Percentiles rank a stretch among this genome's conserved stretches.
Evolutionary conservation across 2,113 vertebrate species (phyloP).

Genomic region (Psittacula cyanocephala): DNA sequence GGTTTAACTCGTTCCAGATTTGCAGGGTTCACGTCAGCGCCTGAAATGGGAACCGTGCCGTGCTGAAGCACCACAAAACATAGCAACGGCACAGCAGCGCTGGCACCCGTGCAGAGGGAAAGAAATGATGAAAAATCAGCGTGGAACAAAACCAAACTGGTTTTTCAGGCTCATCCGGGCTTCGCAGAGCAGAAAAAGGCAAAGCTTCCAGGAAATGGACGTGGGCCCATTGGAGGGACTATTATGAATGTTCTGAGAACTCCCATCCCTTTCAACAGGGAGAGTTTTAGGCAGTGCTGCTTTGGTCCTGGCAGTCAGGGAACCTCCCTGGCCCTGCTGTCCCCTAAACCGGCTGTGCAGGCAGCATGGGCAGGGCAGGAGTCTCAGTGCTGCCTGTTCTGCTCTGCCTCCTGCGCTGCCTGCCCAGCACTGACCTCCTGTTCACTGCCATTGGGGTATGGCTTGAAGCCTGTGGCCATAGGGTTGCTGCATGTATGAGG

Average conservation of each 20-base stretch:
- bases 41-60: conserved; percentile 37
- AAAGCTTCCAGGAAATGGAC: conserved; percentile 12
- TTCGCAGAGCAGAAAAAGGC: neutral
- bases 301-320: neutral
- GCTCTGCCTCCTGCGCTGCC: neutral
- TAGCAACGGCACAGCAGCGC: conserved; percentile 70
- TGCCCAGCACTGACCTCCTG: neutral
- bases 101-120: neutral
- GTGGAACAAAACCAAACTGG: neutral
- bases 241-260: neutral
- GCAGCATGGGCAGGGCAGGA: neutral
- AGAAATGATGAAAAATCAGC: neutral
- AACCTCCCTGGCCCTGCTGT: neutral
- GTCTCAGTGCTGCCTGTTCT: neutral
- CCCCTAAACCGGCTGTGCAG: neutral
- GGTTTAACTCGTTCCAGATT: conserved; percentile 51
- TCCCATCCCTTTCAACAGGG: neutral
- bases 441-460: fast-evolving
- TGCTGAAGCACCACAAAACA: conserved; percentile 42
- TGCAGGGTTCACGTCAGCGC: conserved; percentile 64
- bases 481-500: neutral
- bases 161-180: conserved; percentile 25
- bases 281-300: neutral
- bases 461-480: neutral
- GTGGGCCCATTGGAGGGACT: neutral